Evolutionary conservation across 1,140 invertebrate species (phyloP).

Genomic region (Drosophila serrata): DNA sequence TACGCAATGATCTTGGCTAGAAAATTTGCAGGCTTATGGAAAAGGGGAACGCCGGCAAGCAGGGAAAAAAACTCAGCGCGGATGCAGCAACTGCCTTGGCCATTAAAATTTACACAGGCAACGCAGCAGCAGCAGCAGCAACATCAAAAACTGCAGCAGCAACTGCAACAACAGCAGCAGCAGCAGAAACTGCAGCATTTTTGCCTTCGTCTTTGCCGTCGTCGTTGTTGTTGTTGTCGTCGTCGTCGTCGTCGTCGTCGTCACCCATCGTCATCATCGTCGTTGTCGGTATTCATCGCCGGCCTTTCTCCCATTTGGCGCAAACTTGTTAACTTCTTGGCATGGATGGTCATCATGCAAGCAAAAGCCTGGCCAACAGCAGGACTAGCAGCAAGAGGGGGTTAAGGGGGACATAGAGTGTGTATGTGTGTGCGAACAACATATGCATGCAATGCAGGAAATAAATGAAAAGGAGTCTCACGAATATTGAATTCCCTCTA

Average conservation of each 20-base stretch:
- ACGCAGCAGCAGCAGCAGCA: slow-evolving; percentile 48
- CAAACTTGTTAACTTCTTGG: slow-evolving; percentile 82
- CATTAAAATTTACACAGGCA: slow-evolving; percentile 80
- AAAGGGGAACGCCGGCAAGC: slow-evolving; percentile 13
- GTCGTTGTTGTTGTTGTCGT: too few species aligned
- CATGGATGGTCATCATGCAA: slow-evolving; percentile 80
- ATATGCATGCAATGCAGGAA: slow-evolving; percentile 62
- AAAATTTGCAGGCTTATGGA: slow-evolving; percentile 21
- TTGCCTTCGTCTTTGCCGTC: slow-evolving; percentile 39
- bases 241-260: too few species aligned
- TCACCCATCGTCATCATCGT: slow-evolving; percentile 33
- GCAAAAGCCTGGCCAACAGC: slow-evolving; percentile 52
- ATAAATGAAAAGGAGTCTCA: slow-evolving; percentile 7
- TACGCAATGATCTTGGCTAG: slow-evolving; percentile 53
- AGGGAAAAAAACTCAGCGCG: slow-evolving; percentile 53
- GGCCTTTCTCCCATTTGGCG: slow-evolving; percentile 81
- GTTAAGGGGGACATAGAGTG: slow-evolving; percentile 12
- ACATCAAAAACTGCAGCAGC: slow-evolving; percentile 42
- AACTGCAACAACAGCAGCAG: slow-evolving; percentile 25
- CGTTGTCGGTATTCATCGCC: slow-evolving; percentile 51
- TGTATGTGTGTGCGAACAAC: slow-evolving; percentile 31
- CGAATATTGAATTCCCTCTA: slow-evolving; percentile 28
- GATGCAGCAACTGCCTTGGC: slow-evolving; percentile 68
- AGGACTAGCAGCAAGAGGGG: slow-evolving; percentile 32
- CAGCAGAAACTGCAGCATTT: slow-evolving; percentile 45